Conservation (phyloP, 2,113 vertebrate species). For the Dolichotis patagonum region DNA sequence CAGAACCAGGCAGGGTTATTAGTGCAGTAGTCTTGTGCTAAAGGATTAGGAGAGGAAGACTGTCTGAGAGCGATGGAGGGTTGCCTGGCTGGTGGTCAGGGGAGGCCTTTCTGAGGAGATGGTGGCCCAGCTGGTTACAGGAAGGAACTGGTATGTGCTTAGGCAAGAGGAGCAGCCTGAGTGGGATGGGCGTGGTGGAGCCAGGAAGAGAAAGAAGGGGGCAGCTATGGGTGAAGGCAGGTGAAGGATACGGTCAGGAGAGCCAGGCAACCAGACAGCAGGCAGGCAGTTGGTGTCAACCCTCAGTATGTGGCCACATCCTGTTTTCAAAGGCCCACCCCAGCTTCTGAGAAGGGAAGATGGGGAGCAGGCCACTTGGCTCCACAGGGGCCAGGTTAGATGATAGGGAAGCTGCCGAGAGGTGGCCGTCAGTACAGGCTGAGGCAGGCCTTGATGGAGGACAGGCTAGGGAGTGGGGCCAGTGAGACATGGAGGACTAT, state of each 20-base stretch:
- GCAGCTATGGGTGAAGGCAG: background rate
- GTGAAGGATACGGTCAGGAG: background rate
- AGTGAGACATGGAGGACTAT: background rate
- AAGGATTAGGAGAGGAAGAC: background rate
- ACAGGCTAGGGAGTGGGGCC: background rate
- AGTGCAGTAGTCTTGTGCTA: background rate
- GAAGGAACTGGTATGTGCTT: background rate
- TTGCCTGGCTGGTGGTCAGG: background rate
- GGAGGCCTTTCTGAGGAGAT: background rate
- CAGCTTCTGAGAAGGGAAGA: background rate
- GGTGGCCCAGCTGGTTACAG: background rate
- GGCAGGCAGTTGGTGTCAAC: no score
- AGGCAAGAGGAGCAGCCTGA: background rate
- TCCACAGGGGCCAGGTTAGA: background rate
- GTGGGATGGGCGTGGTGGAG: background rate
- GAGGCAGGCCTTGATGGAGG: background rate
- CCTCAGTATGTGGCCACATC: background rate
- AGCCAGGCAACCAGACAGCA: rapidly evolving
- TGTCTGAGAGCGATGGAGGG: no score
- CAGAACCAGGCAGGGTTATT: background rate
- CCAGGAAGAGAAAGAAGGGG: no score
- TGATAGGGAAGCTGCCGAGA: background rate
- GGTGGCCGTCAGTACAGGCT: rapidly evolving
- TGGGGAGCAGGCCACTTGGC: background rate
- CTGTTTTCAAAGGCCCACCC: background rate